Evolutionary conservation across 2,888 invertebrate genomes (phyloP), one percentile per base, ranked within the genome.

Genomic region (Clivina fossor): DNA sequence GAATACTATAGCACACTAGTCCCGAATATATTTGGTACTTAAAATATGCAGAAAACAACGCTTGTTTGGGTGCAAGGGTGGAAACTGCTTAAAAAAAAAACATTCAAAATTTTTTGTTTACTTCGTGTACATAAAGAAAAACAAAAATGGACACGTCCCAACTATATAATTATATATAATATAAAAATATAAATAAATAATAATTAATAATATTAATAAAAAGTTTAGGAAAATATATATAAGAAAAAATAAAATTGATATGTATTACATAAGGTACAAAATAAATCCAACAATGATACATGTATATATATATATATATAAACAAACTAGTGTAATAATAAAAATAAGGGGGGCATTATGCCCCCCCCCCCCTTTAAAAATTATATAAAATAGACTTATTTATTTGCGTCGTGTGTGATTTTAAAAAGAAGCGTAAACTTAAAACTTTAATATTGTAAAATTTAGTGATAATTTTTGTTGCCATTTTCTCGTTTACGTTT

Each of bases 251-350:
- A 20, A 46, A 47, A 47, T 47, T 33, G 15, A 47, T 33, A 50
- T 50, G 50, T 50, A 50, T 50, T 50, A 35, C 24, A 16, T 44
- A 53, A 43, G 53, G 53, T 53, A 53, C 53, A 53, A 53, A 46
- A 40, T 41, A 51, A 22, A 43, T 19, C 30, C 22, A 40, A 20
- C 24, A 40, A 40, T 40, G 24, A 22, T 40, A 40, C 20, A 40
- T 24, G 22, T 43, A 32, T 13, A 33, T 47, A 22, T 47, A 47
- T 47, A 47, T 47, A 47, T 33, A 44, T 8, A 32, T 24, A 46
- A 32, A 8, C 8, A 47, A 20, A 33, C 5, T 33, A 33, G 22
- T 20, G 33, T 7, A 24, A 7, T 24, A 24, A 7, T 24, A 24
- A 24, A 24, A 24, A 24, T n/a, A n/a, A n/a, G 26, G 5, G 9